A percentile compares a stretch with the other conserved stretches of the same genome.
Evolutionary conservation across 1,140 invertebrate species (phyloP).

Genomic region (Araneus ventricosus): DNA sequence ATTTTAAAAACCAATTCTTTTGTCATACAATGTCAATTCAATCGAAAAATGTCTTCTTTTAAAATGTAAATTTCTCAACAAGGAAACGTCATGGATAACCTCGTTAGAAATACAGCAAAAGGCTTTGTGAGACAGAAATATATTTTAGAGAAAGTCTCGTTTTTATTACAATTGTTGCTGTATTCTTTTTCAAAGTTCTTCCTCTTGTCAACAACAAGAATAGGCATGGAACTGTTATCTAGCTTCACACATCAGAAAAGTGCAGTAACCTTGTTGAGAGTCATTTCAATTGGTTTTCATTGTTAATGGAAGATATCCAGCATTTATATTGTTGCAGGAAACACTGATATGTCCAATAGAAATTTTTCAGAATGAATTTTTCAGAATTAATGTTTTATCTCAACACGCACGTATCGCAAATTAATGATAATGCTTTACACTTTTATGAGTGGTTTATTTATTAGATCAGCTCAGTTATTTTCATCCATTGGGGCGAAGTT

Average conservation of each 20-base stretch:
- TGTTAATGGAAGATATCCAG: background rate
- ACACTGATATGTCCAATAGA: background rate
- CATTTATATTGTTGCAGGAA: background rate
- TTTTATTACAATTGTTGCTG: background rate
- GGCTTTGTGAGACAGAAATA: background rate
- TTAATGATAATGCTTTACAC: no score
- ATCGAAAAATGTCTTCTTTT: background rate
- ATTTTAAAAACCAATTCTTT: no score
- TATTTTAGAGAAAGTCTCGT: slow-evolving; percentile 11
- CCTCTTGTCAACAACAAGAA: slow-evolving; percentile 30
- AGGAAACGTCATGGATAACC: background rate
- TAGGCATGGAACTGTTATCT: slow-evolving; percentile 4
- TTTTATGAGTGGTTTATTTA: no score
- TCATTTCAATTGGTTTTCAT: background rate
- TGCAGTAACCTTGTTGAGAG: background rate
- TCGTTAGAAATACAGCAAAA: background rate
- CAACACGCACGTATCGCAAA: no score
- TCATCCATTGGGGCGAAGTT: no score
- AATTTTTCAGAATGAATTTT: background rate
- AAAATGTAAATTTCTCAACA: slow-evolving; percentile 18
- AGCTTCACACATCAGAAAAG: slow-evolving; percentile 10
- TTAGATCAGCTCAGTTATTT: no score
- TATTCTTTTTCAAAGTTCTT: slow-evolving; percentile 4
- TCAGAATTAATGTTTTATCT: no score
- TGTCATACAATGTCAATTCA: no score